These are phyloP conservation scores for Pomacea canaliculata DNA, from an alignment of 2,888 invertebrate species.

Conservation along the genomic window DNA sequence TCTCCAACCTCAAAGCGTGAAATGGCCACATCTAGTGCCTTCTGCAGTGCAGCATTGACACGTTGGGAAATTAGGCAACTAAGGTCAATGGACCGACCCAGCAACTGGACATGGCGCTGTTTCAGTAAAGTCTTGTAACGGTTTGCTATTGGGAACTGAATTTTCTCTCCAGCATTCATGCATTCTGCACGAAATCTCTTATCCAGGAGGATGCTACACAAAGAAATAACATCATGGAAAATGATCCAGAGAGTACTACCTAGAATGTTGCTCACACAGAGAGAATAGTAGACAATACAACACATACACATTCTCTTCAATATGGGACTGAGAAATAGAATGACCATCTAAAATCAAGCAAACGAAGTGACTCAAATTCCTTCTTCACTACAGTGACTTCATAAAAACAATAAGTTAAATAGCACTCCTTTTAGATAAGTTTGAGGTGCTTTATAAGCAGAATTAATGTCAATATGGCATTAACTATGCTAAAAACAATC, in stretches of 20 bases:
- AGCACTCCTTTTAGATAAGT: no score
- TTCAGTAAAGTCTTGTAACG: conserved; percentile 94
- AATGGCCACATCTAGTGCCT: conserved; percentile 93
- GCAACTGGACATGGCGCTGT: conserved; percentile 91
- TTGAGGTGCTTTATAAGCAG: no score
- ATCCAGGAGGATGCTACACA: conserved; percentile 88
- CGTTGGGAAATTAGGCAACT: conserved; percentile 93
- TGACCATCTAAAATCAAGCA: no score
- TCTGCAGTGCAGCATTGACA: conserved; percentile 95
- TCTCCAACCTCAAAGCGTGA: conserved; percentile 97
- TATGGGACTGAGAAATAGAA: neutral
- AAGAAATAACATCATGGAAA: neutral
- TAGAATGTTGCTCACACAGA: neutral
- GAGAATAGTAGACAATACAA: neutral
- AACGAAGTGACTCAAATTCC: no score
- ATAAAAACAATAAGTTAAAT: no score
- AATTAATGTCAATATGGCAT: no score
- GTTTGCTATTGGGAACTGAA: conserved; percentile 79
- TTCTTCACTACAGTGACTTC: no score
- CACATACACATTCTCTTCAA: neutral
- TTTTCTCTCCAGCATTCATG: conserved; percentile 87
- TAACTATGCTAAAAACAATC: no score
- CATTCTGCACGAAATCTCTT: conserved; percentile 98
- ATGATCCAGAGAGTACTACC: no score
- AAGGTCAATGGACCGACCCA: conserved; percentile 95